Conservation (phyloP, 1,140 invertebrate species). For the Apis florea region DNA sequence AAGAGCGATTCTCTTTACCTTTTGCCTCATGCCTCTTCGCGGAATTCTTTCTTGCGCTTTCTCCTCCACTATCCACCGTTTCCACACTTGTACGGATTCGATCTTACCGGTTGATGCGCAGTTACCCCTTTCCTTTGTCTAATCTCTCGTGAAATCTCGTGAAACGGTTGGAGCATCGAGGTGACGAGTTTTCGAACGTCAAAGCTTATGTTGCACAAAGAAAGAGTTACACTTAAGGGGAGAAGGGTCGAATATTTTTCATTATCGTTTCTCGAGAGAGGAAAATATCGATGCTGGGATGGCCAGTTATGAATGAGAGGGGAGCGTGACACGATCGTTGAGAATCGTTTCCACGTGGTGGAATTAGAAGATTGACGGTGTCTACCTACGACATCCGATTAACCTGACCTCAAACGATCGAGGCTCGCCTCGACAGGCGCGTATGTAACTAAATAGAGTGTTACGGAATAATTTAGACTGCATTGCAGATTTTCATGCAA, state of each 20-base stretch:
- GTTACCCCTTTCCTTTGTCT: constrained; percentile 20
- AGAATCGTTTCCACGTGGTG: constrained; percentile 2
- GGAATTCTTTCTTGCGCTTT: constrained; percentile 9
- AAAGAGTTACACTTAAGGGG: too few relatives aligned
- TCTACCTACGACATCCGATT: constrained; percentile 42
- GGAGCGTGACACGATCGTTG: not conserved
- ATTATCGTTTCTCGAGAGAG: too few relatives aligned
- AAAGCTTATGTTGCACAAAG: too few relatives aligned
- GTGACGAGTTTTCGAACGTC: too few relatives aligned
- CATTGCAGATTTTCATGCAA: constrained; percentile 70
- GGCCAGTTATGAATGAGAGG: too few relatives aligned
- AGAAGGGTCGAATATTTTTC: too few relatives aligned
- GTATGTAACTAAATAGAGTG: constrained; percentile 35
- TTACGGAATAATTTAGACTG: constrained; percentile 63
- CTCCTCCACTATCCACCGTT: constrained; percentile 27
- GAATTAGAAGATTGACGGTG: constrained; percentile 44
- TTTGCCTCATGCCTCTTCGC: not conserved
- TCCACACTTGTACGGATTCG: constrained; percentile 46
- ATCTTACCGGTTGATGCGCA: constrained; percentile 54
- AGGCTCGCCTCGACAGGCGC: constrained; percentile 29
- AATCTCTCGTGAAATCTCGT: constrained; percentile 1
- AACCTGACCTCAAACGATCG: constrained; percentile 49
- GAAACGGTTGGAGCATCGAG: not conserved
- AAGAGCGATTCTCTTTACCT: constrained; percentile 21
- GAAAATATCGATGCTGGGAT: not conserved